These are phyloP conservation scores for Camponotus pennsylvanicus DNA, from an alignment of 1,140 invertebrate genomes.

Conservation along the genomic window DNA sequence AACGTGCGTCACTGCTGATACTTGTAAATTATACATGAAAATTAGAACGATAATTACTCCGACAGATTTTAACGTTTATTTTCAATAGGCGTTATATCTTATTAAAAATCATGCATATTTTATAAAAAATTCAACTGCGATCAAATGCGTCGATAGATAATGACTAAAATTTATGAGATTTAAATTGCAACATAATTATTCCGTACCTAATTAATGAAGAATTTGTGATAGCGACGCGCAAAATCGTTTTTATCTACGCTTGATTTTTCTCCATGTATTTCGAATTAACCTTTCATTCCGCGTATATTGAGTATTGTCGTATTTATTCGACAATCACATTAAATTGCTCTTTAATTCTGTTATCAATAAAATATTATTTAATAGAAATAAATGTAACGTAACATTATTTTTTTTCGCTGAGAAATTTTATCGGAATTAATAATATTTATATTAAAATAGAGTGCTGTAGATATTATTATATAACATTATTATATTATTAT, in stretches of 20 bases:
- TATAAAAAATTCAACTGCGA: slow-evolving; percentile 31
- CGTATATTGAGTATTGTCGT: background rate
- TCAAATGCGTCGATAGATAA: background rate
- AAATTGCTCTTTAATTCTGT: background rate
- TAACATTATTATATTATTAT: background rate
- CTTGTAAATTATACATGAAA: slow-evolving; percentile 50
- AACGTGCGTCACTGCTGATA: slow-evolving; percentile 55
- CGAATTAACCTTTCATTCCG: slow-evolving; percentile 7
- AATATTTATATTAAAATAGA: background rate
- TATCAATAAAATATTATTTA: slow-evolving; percentile 12
- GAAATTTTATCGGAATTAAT: background rate
- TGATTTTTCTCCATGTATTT: slow-evolving; percentile 12
- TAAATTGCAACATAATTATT: background rate
- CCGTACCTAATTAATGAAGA: slow-evolving; percentile 25
- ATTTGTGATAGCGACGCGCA: background rate
- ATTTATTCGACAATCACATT: background rate
- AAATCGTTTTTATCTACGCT: background rate
- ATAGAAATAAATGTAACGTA: background rate
- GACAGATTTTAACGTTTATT: slow-evolving; percentile 56
- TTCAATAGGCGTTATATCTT: slow-evolving; percentile 1
- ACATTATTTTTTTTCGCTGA: background rate
- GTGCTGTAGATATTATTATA: background rate
- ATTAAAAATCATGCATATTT: slow-evolving; percentile 40
- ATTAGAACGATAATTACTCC: slow-evolving; percentile 47
- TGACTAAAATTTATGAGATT: slow-evolving; percentile 25